Evolutionary conservation across 2,113 vertebrate genomes (phyloP).

Genomic region (Orthonyx spaldingii): DNA sequence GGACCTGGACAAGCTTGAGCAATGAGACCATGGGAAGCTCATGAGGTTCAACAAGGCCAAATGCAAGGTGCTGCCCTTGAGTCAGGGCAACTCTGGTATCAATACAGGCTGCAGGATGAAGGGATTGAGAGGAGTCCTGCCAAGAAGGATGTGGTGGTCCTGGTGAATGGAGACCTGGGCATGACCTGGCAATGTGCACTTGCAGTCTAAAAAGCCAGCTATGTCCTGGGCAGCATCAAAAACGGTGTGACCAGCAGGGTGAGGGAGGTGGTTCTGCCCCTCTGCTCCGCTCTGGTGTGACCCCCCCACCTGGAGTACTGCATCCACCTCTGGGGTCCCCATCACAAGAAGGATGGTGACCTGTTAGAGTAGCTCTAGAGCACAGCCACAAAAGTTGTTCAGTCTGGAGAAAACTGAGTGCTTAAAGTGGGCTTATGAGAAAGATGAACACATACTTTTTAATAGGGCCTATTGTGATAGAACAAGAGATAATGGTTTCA

Average conservation of each 20-base stretch:
- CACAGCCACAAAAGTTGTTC: background rate
- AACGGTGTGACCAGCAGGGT: rapidly evolving
- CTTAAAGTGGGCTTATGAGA: background rate
- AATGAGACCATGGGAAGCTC: background rate
- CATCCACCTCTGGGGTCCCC: background rate
- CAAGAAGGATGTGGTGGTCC: background rate
- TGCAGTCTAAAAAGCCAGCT: background rate
- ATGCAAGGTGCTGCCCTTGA: background rate
- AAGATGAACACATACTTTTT: background rate
- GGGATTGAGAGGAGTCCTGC: background rate
- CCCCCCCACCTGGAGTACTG: background rate
- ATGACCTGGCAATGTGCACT: background rate
- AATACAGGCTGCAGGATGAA: background rate
- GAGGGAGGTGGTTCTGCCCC: background rate
- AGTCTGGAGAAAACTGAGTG: background rate
- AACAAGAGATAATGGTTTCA: background rate
- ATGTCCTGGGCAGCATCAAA: background rate
- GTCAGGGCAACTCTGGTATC: rapidly evolving
- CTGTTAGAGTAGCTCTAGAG: background rate
- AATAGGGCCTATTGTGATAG: background rate
- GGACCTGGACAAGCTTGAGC: background rate
- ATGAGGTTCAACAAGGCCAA: background rate
- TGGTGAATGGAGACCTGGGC: background rate
- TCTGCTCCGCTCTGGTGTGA: background rate
- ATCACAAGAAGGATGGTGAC: background rate